A percentile compares a stretch with the other conserved stretches of the same genome.
Evolutionary conservation across 2,888 invertebrate species (phyloP).

Genomic region (Drosophila hamatofila): DNA sequence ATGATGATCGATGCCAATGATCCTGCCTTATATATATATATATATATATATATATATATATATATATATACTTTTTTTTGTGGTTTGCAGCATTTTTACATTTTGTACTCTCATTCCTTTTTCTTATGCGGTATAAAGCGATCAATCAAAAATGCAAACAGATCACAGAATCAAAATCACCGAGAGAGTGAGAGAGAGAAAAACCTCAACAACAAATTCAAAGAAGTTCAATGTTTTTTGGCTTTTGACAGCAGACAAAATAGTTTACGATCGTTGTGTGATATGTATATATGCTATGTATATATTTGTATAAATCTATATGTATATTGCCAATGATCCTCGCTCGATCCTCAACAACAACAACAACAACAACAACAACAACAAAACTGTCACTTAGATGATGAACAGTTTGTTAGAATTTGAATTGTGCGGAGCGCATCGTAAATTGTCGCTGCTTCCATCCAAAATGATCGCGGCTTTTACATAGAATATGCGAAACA

Average conservation of each 20-base stretch:
- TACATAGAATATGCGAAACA: slow-evolving; percentile 14
- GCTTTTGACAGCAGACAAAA: slow-evolving; percentile 74
- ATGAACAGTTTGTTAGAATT: slow-evolving; percentile 84
- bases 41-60: slow-evolving; percentile 14
- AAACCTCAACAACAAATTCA: slow-evolving; percentile 8
- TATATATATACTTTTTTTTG: slow-evolving; percentile 5
- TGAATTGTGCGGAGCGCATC: slow-evolving; percentile 82
- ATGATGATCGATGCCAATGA: slow-evolving; percentile 77
- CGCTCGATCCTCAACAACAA: slow-evolving; percentile 4
- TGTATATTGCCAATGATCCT: slow-evolving; percentile 35
- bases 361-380: neutral
- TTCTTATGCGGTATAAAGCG: slow-evolving; percentile 77
- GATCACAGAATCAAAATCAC: slow-evolving; percentile 39
- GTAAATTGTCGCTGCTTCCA: slow-evolving; percentile 71
- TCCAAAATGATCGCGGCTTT: slow-evolving; percentile 16
- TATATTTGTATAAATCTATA: slow-evolving; percentile 23
- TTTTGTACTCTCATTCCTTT: slow-evolving; percentile 67
- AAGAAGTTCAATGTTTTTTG: slow-evolving; percentile 51
- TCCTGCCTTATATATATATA: slow-evolving; percentile 17
- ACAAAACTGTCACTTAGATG: slow-evolving; percentile 71
- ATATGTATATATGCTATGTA: slow-evolving; percentile 25
- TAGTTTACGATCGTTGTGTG: slow-evolving; percentile 79
- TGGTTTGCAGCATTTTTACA: slow-evolving; percentile 70
- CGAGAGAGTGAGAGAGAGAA: slow-evolving; percentile 2
- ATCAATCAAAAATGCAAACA: slow-evolving; percentile 84